Evolutionary conservation across 2,888 invertebrate species (phyloP), one percentile per base, ranked within the genome.

Genomic region (Apamea anceps): DNA sequence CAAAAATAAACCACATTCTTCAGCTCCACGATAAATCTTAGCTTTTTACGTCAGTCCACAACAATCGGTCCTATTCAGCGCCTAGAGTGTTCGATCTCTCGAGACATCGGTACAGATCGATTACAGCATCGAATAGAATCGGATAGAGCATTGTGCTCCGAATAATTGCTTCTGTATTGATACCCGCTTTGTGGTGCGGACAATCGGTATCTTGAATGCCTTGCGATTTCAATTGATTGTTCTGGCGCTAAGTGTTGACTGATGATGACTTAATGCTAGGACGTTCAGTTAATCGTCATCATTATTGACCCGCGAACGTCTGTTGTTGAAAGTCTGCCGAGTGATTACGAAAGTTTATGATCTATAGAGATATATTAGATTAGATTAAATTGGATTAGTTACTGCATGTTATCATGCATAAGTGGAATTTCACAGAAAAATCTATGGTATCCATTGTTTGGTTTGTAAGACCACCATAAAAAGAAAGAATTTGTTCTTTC

Each of bases 101-200:
- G 86, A 86, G 86, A 86, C 86, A 85, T 85, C 87, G 77, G 83
- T 79, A 79, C 86, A 82, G 79, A 86, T 86, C 86, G 86, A 86
- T 86, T 88, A 88, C 87, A 84, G 83, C 85, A 74, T 75, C 87
- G 81, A 80, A 83, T 80, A 75, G 87, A 80, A 82, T 81, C 85
- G 85, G 88, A 87, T 81, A 87, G 75, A 85, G 85, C 80, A 88
- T 88, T 88, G 90, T 89, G 85, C 74, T 77, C 74, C 71, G 75
- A 86, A 90, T 88, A 88, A 89, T 89, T 90, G 88, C 90, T 82
- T 87, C 81, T 81, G 80, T 88, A 90, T 85, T 84, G 88, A 84
- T 88, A 90, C 75, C 87, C 74, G 87, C 81, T 82, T 84, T 85
- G 82, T 85, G 77, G 85, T 74, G 72, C 77, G 77, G 82, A 87